Base-by-base conservation (phyloP, 1,140 invertebrate species). In the Sitodiplosis mosellana region DNA sequence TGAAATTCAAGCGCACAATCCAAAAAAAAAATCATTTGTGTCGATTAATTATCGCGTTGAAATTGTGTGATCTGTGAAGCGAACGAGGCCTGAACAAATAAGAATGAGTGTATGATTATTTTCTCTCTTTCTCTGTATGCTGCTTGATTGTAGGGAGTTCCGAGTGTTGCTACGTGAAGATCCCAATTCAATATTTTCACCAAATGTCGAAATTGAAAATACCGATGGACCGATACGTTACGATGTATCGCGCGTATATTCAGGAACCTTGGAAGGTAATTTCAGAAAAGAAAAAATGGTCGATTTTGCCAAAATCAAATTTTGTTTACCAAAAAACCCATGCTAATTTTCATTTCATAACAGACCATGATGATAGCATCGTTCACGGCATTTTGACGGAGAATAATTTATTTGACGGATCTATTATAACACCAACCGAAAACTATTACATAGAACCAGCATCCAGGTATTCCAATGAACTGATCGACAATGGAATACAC, bases 381-480 rank as follows among this genome's bases (percentile, higher is more conserved):
- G 86, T 92, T 21, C 78, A 86, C 56, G 90, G 88, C 19, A 68
- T 93, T 49, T 72, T 95, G 42, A 91, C 87, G 47, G 69, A 73
- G 42, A 80, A 89, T 45, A 90, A 90, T 48, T 69, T 90, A 19
- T 87, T 95, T 59, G 89, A 94, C 61, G 90, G 88, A 15, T 83
- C 81, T 19, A 81, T 94, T 49, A 74, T 74, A 51, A 87, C 87
- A 1, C 64, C 69, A 15, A 62, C 71, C 40, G 80, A 87, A 52
- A 81, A 88, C 49, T 84, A 82, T 66, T 89, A 89, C 63, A 75
- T 95, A 45, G 89, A 94, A 64, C 87, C 87, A 15, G 69, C 86
- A 21, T 74, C 73, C 48, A 74, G 83, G 55, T 91, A 89, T 66
- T 72, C 74, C 49, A 63, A 69, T 51, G 64, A 69, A 37, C 61